Conservation (phyloP, 2,113 vertebrate species). For the Protobothrops flavoviridis region DNA sequence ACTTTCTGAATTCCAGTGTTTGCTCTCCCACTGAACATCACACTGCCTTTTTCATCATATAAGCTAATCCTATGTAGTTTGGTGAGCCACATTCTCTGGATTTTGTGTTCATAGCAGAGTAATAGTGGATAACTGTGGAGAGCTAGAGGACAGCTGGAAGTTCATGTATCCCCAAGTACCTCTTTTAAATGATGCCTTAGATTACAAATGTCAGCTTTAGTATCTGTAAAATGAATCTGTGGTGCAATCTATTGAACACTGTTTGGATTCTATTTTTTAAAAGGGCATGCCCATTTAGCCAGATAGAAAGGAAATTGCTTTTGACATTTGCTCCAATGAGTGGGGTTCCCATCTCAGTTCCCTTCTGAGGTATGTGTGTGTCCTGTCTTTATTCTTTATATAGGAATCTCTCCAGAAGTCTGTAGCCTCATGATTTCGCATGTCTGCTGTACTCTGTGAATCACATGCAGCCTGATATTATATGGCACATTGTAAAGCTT, state of each 20-base stretch:
- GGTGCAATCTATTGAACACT: not conserved
- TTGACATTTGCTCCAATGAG: not conserved
- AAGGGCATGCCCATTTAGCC: not conserved
- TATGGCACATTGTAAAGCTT: conserved; percentile 22
- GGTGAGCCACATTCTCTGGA: not conserved
- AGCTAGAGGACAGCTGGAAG: not conserved
- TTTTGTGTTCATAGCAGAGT: not conserved
- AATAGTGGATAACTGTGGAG: not conserved
- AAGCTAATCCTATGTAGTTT: not conserved
- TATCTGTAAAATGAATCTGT: not conserved
- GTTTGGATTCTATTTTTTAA: not conserved
- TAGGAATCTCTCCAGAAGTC: not conserved
- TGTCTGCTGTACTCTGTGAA: not conserved
- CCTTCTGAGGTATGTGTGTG: not conserved
- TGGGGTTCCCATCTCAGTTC: not conserved
- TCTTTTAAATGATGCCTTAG: not conserved
- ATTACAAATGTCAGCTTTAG: not conserved
- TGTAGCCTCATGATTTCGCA: not conserved
- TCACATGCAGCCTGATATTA: not conserved
- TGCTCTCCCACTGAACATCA: not conserved
- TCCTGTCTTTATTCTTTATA: not conserved
- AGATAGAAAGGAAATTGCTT: not conserved
- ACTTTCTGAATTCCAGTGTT: not conserved
- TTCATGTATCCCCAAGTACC: not conserved
- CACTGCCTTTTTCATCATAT: not conserved